phyloP scores from a whole-genome alignment of 1,140 invertebrate genomes.

The Micrasema minimum region DNA sequence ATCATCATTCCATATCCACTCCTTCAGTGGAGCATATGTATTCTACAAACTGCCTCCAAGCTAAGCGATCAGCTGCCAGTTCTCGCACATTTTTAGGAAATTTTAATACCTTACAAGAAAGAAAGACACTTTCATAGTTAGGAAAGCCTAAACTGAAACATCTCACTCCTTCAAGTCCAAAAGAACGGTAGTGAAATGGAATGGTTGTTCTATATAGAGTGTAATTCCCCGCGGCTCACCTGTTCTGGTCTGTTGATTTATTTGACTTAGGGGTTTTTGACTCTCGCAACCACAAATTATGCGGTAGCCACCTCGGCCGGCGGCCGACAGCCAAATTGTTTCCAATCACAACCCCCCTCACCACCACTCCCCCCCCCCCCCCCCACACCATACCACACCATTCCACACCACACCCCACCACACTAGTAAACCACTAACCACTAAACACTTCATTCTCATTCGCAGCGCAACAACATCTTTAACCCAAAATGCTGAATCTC shows the following conservation, averaged over 20 bases:
- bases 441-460: constrained; percentile 30
- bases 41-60: too few relatives aligned
- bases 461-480: not conserved
- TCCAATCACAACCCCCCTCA: constrained; percentile 20
- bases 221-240: constrained; percentile 6
- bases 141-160: too few relatives aligned
- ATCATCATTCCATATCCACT: too few relatives aligned
- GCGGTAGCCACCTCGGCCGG: constrained; percentile 44
- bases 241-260: constrained; percentile 45
- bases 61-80: too few relatives aligned
- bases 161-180: too few relatives aligned
- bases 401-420: not conserved
- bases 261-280: constrained; percentile 44
- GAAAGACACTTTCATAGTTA: too few relatives aligned
- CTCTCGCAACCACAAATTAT: constrained; percentile 49
- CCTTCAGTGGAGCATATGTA: too few relatives aligned
- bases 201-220: not conserved
- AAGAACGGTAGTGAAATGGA: not conserved
- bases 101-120: too few relatives aligned
- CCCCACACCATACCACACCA: not conserved
- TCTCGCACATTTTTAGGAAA: too few relatives aligned
- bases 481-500: too few relatives aligned
- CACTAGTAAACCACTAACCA: constrained; percentile 2
- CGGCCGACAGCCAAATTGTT: constrained; percentile 52
- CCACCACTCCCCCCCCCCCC: not conserved